These are phyloP conservation scores for Macrotrachela quadricornifera DNA, from an alignment of 1,140 invertebrate species.

Conservation along the genomic window DNA sequence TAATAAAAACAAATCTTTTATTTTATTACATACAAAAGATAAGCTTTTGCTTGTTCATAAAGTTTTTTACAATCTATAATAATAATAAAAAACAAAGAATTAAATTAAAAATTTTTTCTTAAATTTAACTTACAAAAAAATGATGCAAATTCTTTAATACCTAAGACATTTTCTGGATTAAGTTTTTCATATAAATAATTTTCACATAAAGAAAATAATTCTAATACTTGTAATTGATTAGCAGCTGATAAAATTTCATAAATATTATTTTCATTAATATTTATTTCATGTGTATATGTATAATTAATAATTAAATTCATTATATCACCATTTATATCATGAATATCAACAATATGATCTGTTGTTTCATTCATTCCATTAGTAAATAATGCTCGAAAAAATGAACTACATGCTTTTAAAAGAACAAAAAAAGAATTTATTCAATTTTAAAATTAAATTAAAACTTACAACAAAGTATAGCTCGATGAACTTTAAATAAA, in stretches of 20 bases:
- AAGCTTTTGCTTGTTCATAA: not conserved
- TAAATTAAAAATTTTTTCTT: no score
- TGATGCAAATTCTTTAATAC: conserved; percentile 3
- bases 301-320: conserved; percentile 3
- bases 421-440: not conserved
- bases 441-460: no score
- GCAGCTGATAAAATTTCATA: not conserved
- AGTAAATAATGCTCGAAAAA: conserved; percentile 3
- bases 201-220: conserved; percentile 4
- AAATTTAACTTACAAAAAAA: not conserved
- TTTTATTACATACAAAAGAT: conserved; percentile 1
- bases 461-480: no score
- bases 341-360: not conserved
- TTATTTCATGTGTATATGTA: conserved; percentile 5
- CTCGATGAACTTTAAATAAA: no score
- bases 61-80: not conserved
- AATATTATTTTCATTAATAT: conserved; percentile 3
- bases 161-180: conserved; percentile 1
- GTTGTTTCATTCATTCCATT: conserved; percentile 6
- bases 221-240: conserved; percentile 6
- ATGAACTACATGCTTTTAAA: conserved; percentile 1
- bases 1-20: not conserved
- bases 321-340: not conserved
- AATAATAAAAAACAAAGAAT: no score
- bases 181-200: conserved; percentile 1